Evolutionary conservation across 2,888 invertebrate genomes (phyloP).

Genomic region (Ischnura elegans): DNA sequence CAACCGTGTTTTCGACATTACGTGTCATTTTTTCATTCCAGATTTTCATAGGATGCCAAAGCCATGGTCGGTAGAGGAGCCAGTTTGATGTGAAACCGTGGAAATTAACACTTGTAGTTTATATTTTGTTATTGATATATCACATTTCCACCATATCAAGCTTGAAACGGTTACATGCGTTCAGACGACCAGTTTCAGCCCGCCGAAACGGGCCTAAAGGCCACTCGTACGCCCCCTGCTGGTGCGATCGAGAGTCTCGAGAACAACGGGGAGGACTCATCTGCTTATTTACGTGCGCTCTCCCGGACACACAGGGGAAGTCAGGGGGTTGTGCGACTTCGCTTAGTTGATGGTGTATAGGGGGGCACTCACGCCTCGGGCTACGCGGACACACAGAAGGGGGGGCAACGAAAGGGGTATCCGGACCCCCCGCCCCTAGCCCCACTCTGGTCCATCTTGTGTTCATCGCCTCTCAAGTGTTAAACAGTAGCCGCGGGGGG

Average conservation of each 20-base stretch:
- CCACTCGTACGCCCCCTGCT: background rate
- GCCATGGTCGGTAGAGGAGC: too few relatives aligned
- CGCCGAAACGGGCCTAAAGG: background rate
- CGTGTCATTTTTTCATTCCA: too few relatives aligned
- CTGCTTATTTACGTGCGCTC: background rate
- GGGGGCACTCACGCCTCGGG: background rate
- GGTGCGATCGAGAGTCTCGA: background rate
- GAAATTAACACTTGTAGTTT: too few relatives aligned
- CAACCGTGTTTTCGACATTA: too few relatives aligned
- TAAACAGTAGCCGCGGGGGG: constrained; percentile 65
- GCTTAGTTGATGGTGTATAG: background rate
- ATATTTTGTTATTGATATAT: too few relatives aligned
- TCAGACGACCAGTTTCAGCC: too few relatives aligned
- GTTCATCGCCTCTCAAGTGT: constrained; percentile 55
- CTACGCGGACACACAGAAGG: background rate
- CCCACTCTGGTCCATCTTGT: too few relatives aligned
- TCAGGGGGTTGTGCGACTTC: background rate
- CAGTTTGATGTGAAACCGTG: too few relatives aligned
- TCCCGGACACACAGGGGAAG: background rate
- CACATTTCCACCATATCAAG: too few relatives aligned
- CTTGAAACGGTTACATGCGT: too few relatives aligned
- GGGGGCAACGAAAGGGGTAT: constrained; percentile 17
- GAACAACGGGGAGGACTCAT: background rate
- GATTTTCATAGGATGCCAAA: too few relatives aligned
- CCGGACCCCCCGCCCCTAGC: background rate